Conservation (phyloP, 2,888 invertebrate species). For the Oscheius sp. region DNA sequence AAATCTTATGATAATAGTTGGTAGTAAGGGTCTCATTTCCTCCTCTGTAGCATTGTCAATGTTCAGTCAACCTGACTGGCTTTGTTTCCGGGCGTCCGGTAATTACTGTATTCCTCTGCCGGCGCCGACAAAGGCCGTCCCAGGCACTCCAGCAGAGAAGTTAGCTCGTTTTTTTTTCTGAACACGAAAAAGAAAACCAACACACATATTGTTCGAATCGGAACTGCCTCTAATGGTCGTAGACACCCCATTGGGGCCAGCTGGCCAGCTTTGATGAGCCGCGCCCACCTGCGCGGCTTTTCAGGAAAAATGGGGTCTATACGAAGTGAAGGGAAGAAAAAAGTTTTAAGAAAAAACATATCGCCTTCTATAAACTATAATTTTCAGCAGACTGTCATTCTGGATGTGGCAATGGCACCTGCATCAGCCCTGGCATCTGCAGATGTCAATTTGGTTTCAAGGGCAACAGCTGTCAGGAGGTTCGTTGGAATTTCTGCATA, state of each 20-base stretch:
- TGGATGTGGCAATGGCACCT: conserved; percentile 37
- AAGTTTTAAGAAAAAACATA: not conserved
- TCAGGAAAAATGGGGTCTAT: conserved; percentile 10
- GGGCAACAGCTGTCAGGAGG: conserved; percentile 28
- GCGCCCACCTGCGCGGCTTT: conserved; percentile 35
- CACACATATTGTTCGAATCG: conserved; percentile 32
- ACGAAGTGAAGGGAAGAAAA: not conserved
- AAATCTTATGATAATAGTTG: not conserved
- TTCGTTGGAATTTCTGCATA: conserved; percentile 15
- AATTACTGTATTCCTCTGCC: conserved; percentile 25
- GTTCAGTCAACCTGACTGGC: conserved; percentile 36
- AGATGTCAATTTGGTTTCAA: conserved; percentile 30
- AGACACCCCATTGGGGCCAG: conserved; percentile 37
- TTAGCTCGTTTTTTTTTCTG: not conserved
- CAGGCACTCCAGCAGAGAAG: conserved; percentile 11
- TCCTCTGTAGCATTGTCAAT: conserved; percentile 2
- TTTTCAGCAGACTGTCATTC: conserved; percentile 35
- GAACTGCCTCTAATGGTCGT: conserved; percentile 27
- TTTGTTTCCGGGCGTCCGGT: conserved; percentile 18
- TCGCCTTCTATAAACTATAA: not conserved
- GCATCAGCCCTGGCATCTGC: conserved; percentile 30
- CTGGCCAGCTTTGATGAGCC: conserved; percentile 33
- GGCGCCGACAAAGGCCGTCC: conserved; percentile 27
- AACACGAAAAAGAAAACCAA: not conserved
- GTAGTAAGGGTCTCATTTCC: not conserved